A percentile compares a stretch with the other conserved stretches of the same genome.
These are phyloP conservation scores for Electrona antarctica DNA, from an alignment of 2,113 vertebrate genomes.

Conservation along the genomic window DNA sequence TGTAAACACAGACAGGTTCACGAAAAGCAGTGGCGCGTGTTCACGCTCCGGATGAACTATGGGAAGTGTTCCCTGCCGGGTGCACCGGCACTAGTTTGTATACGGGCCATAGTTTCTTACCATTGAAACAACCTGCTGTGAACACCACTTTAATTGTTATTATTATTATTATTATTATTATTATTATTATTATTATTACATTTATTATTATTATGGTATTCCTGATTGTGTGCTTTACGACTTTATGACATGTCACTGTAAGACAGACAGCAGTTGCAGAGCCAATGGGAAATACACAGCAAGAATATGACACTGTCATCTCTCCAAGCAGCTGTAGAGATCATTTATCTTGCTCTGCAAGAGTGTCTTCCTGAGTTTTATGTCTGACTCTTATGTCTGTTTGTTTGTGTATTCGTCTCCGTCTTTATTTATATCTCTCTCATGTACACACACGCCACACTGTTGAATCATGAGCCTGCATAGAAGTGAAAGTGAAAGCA, in stretches of 20 bases:
- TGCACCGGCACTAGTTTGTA: too few relatives aligned
- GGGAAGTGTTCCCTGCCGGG: too few relatives aligned
- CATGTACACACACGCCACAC: neutral
- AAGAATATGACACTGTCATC: conserved; percentile 57
- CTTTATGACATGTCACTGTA: neutral
- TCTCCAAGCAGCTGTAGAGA: conserved; percentile 70
- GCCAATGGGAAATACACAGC: neutral
- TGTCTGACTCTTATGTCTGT: neutral
- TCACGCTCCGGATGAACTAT: too few relatives aligned
- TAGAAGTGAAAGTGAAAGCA: conserved; percentile 73
- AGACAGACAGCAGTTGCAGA: neutral
- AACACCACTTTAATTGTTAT: too few relatives aligned
- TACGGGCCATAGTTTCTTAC: too few relatives aligned
- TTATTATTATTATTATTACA: too few relatives aligned
- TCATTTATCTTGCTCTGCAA: conserved; percentile 48
- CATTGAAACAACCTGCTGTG: too few relatives aligned
- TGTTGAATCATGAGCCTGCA: neutral
- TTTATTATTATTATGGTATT: too few relatives aligned
- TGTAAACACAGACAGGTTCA: too few relatives aligned
- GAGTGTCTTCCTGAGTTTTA: neutral
- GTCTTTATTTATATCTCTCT: neutral
- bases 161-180: too few relatives aligned
- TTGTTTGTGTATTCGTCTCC: neutral
- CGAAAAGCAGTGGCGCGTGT: too few relatives aligned
- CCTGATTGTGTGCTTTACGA: neutral